Evolutionary conservation across 2,888 invertebrate genomes (phyloP), one percentile per base, ranked within the genome.

Genomic region (Cerastoderma edule): DNA sequence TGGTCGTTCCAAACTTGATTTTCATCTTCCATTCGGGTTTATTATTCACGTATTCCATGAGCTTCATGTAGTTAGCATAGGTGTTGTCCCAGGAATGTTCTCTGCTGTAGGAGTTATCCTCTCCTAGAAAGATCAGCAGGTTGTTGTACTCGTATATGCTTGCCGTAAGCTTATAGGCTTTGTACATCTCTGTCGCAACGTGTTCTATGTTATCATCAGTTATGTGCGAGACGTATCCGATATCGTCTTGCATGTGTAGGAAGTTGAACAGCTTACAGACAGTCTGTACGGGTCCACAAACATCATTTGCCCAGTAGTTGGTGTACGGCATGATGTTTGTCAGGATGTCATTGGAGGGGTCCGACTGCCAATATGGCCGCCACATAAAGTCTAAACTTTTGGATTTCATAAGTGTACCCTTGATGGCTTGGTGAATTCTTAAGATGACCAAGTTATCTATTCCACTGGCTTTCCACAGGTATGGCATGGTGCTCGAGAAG

Each of bases 301-400:
- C 96, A 90, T 97, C 97, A 89, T 98, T 97, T 80, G 98, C 98
- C 32, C 97, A 97, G 93, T 99, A 99, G 72, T 98, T 97, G 90
- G 97, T 97, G 90, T 98, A 98, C 0, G 99, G 99, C 93, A 97
- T 96, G 90, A 98, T 97, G 93, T 98, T 98, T 22, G 97, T 96
- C 10, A 98, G 93, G 76, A 98, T 94, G 85, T 94, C 94, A 1
- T 89, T 85, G 16, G 93, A 63, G 8, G 85, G 85, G 10, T 83
- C 79, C 2, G 64, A 28, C 75, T 93, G 93, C 89, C 93, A 99
- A 95, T 44, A 81, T 56, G 98, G 97, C 2, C 96, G 93, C 99
- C 99, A 99, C 75, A 95, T 93, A 92, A 99, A 99, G 89, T 99
- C 98, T 24, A 98, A 96, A 84, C 90, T 88, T 89, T 96, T 96